phyloP scores from a whole-genome alignment of 2,888 invertebrate genomes.

The Nematopogon swammerdamellus region DNA sequence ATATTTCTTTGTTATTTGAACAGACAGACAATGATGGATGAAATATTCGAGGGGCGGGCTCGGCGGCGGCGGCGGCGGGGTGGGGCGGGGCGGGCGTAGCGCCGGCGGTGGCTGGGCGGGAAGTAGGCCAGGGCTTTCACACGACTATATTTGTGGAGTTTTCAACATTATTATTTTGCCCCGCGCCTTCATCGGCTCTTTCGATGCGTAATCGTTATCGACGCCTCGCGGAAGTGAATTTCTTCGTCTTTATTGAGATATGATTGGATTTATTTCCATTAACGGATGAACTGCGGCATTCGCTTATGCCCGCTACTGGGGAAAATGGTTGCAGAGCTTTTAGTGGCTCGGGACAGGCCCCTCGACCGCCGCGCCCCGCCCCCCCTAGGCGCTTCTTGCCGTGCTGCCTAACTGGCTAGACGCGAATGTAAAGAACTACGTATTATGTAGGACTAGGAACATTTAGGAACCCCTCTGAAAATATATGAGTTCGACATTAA shows the following conservation, averaged over 20 bases:
- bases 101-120: not conserved
- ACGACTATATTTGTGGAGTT: not conserved
- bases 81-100: not conserved
- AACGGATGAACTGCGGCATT: not conserved
- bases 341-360: too few relatives aligned
- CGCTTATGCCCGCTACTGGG: too few relatives aligned
- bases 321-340: too few relatives aligned
- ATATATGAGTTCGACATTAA: too few relatives aligned
- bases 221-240: not conserved
- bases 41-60: constrained; percentile 1
- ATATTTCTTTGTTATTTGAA: not conserved
- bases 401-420: too few relatives aligned
- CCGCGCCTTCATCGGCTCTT: not conserved
- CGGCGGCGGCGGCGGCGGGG: not conserved
- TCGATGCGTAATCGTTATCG: not conserved
- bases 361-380: too few relatives aligned
- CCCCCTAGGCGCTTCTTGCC: too few relatives aligned
- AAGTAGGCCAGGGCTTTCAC: not conserved
- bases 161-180: not conserved
- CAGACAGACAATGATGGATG: constrained; percentile 1
- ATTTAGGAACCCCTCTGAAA: too few relatives aligned
- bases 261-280: not conserved
- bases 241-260: not conserved
- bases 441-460: too few relatives aligned
- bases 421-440: too few relatives aligned